These are phyloP conservation scores for Archips xylosteana DNA, from an alignment of 2,888 invertebrate species.

Conservation along the genomic window DNA sequence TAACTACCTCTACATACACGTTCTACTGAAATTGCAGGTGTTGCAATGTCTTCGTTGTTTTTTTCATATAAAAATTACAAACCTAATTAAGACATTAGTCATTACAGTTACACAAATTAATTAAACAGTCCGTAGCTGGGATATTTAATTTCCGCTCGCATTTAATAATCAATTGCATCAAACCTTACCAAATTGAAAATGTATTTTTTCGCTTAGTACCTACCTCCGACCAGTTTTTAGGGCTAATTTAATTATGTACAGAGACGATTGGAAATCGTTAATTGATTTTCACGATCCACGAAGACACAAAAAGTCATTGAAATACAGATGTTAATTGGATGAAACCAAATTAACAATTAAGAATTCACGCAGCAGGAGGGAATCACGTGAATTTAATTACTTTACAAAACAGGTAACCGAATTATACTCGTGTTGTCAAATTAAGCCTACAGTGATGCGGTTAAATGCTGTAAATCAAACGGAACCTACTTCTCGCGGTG, in stretches of 20 bases:
- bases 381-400: constrained; percentile 33
- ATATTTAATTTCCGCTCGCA: background rate
- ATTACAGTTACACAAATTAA: constrained; percentile 11
- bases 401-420: constrained; percentile 28
- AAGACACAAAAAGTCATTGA: constrained; percentile 32
- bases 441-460: constrained; percentile 27
- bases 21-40: background rate
- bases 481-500: constrained; percentile 61
- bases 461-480: constrained; percentile 61
- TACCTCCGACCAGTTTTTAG: background rate
- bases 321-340: constrained; percentile 56
- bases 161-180: constrained; percentile 9
- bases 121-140: background rate
- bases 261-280: constrained; percentile 18
- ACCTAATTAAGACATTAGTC: constrained; percentile 19
- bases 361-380: constrained; percentile 45
- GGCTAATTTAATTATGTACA: constrained; percentile 16
- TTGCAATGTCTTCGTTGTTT: background rate
- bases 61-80: constrained; percentile 8
- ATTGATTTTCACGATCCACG: constrained; percentile 27
- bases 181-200: constrained; percentile 16
- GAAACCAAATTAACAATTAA: constrained; percentile 57
- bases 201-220: constrained; percentile 10
- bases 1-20: background rate
- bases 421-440: constrained; percentile 30